phyloP scores from a whole-genome alignment of 2,888 invertebrate species.

The Phortica okadai region DNA sequence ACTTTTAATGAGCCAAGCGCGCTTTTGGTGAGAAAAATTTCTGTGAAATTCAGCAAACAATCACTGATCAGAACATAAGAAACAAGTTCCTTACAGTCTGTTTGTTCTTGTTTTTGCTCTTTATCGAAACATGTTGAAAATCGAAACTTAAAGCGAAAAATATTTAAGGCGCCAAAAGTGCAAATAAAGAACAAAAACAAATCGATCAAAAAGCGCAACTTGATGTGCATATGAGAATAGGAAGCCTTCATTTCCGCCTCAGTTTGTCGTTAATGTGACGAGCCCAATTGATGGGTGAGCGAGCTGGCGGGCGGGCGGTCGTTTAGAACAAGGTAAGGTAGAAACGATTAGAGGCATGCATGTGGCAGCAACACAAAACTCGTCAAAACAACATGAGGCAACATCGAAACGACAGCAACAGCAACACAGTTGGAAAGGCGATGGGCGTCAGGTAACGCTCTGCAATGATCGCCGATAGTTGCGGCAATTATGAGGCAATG shows the following conservation, averaged over 20 bases:
- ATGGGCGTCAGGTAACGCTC: slow-evolving; percentile 8
- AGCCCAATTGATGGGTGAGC: slow-evolving; percentile 46
- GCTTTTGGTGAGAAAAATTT: not conserved
- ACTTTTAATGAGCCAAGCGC: not conserved
- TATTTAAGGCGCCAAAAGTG: no score
- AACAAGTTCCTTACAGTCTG: no score
- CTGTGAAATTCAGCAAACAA: slow-evolving; percentile 14
- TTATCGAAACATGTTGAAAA: no score
- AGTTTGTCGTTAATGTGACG: slow-evolving; percentile 64
- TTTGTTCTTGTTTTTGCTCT: no score
- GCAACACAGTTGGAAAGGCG: not conserved
- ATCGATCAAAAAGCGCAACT: no score
- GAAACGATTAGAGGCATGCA: not conserved
- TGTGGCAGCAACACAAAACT: not conserved
- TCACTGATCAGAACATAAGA: slow-evolving; percentile 36
- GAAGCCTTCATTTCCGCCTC: slow-evolving; percentile 27
- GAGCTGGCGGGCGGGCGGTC: no score
- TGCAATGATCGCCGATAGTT: slow-evolving; percentile 21
- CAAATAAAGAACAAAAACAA: no score
- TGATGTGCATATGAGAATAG: slow-evolving; percentile 32
- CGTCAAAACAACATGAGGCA: not conserved
- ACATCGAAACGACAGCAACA: not conserved
- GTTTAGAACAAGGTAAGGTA: no score
- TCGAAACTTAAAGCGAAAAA: no score
- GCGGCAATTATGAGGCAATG: slow-evolving; percentile 63